Evolutionary conservation across 2,888 invertebrate genomes (phyloP).

Genomic region (Sipha maydis): DNA sequence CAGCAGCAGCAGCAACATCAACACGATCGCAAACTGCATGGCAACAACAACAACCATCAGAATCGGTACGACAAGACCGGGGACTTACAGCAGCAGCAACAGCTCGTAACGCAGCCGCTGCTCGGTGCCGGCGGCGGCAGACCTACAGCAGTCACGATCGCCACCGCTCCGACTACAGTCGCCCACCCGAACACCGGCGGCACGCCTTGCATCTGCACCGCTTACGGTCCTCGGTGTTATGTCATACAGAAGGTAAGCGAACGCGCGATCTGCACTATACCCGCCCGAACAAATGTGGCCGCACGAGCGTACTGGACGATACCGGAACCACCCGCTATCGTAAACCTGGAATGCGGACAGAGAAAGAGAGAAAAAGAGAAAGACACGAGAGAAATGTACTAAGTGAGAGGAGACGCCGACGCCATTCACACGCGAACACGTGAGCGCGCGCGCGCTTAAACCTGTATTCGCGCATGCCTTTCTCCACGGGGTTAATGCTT

Average conservation of each 20-base stretch:
- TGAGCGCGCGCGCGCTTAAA: conserved; percentile 22
- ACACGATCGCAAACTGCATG: conserved; percentile 17
- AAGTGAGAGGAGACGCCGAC: conserved; percentile 42
- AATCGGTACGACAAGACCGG: conserved; percentile 65
- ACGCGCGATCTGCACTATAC: not conserved
- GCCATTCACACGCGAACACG: conserved; percentile 2
- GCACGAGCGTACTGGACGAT: not conserved
- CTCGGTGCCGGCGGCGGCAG: conserved; percentile 66
- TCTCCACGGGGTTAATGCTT: conserved; percentile 11
- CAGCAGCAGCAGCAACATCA: conserved; percentile 20
- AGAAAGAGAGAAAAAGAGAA: not conserved
- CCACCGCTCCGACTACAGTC: conserved; percentile 66
- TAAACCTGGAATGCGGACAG: conserved; percentile 45
- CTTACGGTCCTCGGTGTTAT: conserved; percentile 74
- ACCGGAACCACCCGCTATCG: conserved; percentile 21
- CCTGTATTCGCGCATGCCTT: conserved; percentile 48
- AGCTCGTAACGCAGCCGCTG: too few species aligned
- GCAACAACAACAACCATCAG: conserved; percentile 33
- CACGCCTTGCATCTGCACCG: conserved; percentile 74
- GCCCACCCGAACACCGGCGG: conserved; percentile 71
- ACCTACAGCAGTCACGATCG: not conserved
- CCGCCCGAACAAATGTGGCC: not conserved
- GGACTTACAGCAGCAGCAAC: not conserved
- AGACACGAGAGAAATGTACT: not conserved
- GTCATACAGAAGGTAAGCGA: conserved; percentile 73